A percentile compares a stretch with the other conserved stretches of the same genome.
Evolutionary conservation across 37 sponge, comb jelly and placozoan species (phyloP).

Genomic region (Crambe crambe): DNA sequence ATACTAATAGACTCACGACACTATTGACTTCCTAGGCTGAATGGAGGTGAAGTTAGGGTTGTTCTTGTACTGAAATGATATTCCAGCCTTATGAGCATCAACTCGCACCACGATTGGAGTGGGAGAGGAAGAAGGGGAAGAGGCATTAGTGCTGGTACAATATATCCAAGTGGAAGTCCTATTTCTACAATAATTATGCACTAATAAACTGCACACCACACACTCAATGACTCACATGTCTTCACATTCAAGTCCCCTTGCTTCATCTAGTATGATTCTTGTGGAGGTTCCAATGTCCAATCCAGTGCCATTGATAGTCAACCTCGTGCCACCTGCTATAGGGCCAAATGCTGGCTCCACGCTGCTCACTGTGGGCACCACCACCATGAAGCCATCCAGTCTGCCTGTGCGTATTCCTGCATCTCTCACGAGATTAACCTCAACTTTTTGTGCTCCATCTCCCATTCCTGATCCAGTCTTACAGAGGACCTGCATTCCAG

Average conservation of each 20-base stretch:
- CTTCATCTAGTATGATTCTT: conserved; percentile 32
- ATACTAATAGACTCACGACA: too few species aligned
- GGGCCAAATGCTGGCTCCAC: conserved; percentile 70
- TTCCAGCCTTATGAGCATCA: conserved; percentile 15
- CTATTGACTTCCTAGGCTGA: conserved; percentile 17
- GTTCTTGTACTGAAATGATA: conserved; percentile 29
- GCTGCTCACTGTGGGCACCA: not conserved
- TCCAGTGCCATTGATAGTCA: too few species aligned
- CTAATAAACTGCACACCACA: not conserved
- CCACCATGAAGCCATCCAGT: too few species aligned
- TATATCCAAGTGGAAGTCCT: not conserved
- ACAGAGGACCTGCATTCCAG: conserved; percentile 33
- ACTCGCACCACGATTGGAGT: conserved; percentile 20
- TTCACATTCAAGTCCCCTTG: too few species aligned
- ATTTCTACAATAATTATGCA: not conserved
- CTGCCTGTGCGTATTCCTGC: too few species aligned
- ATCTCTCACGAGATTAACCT: too few species aligned
- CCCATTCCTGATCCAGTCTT: conserved; percentile 8
- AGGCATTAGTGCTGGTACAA: not conserved
- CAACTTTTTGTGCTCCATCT: too few species aligned
- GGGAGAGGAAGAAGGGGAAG: too few species aligned
- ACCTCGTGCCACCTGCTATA: conserved; percentile 68
- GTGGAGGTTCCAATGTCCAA: conserved; percentile 62
- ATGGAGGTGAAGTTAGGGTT: conserved; percentile 40
- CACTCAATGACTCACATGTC: not conserved